Base-by-base conservation (phyloP, 2,797 vertebrate genomes). In the Enteromius radiatus region DNA sequence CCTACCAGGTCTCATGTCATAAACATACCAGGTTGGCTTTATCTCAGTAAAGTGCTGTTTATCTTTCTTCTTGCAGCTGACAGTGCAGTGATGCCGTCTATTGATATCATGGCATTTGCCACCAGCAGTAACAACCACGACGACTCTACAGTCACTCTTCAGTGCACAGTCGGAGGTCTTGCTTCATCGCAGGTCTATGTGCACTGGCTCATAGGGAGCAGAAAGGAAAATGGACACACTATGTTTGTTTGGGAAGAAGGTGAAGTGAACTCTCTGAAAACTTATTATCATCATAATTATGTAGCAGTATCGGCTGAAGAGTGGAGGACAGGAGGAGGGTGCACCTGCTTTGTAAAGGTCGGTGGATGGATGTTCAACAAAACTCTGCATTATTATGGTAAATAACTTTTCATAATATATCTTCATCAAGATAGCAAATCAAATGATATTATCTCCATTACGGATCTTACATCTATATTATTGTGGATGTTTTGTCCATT, bases 121-220 rank as follows among this genome's bases (percentile, higher is more conserved):
- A 76, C 73, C 26, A 76, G 36, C 49, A 80, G 14, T 56, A 76
- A 61, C 45, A 31, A 31, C 14, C 43, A 23, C 3, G 36, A 31
- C 5, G 36, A 54, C 47, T 77, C 64, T 5, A 19, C 38, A n/a
- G 36, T 76, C 17, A 80, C 80, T 43, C 78, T 84, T 54, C 78
- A 80, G 33, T 84, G 84, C 43, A 21, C 49, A 43, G 28, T 81
- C 23, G 4, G 11, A 2, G 73, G 54, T 41, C 41, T 71, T 52
- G 64, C 56, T 76, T 56, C 78, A 31, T 81, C 84, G n/a, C 28
- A 47, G 21, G 61, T 47, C 28, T 7, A 4, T 43, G 71, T 71
- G 78, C 23, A 76, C 28, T 84, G 84, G 84, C 31, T 69, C 43
- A 76, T 81, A 31, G 78, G 49, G 12, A 69, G 65, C 3, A 84